Conservation (phyloP, 2,113 vertebrate genomes). For the Petaurus breviceps region DNA sequence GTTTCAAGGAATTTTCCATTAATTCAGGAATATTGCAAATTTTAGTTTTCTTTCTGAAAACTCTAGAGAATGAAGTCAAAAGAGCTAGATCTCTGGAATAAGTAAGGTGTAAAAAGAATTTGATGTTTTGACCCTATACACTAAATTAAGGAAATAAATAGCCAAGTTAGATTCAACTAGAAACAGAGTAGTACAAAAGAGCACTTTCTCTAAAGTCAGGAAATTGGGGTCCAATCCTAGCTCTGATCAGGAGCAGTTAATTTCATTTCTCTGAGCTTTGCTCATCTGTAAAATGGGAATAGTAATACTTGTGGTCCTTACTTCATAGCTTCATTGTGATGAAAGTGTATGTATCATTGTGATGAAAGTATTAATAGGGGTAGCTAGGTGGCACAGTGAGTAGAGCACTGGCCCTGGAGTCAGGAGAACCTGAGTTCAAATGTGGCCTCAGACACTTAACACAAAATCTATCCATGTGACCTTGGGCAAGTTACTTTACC, state of each 20-base stretch:
- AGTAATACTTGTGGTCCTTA: background rate
- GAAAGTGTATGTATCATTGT: too few species aligned
- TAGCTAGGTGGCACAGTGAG: too few species aligned
- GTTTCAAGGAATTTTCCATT: conserved; percentile 35
- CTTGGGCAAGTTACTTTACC: too few species aligned
- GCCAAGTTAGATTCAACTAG: background rate
- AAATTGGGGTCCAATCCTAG: background rate
- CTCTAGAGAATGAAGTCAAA: background rate
- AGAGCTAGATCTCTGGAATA: background rate
- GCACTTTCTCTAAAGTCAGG: background rate
- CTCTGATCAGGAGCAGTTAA: background rate
- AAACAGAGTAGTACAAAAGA: background rate
- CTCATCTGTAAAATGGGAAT: background rate
- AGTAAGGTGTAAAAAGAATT: background rate
- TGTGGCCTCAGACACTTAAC: too few species aligned
- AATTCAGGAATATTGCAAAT: conserved; percentile 22
- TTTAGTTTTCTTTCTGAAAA: conserved; percentile 11
- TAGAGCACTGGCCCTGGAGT: too few species aligned
- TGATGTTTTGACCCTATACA: background rate
- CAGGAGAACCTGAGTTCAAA: too few species aligned
- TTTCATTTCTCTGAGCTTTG: background rate
- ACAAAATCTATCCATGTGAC: too few species aligned
- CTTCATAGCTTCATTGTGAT: background rate
- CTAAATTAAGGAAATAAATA: background rate
- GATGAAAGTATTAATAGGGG: too few species aligned